These are phyloP conservation scores for Eupelmus urozonus DNA, from an alignment of 2,888 invertebrate species.

Conservation along the genomic window DNA sequence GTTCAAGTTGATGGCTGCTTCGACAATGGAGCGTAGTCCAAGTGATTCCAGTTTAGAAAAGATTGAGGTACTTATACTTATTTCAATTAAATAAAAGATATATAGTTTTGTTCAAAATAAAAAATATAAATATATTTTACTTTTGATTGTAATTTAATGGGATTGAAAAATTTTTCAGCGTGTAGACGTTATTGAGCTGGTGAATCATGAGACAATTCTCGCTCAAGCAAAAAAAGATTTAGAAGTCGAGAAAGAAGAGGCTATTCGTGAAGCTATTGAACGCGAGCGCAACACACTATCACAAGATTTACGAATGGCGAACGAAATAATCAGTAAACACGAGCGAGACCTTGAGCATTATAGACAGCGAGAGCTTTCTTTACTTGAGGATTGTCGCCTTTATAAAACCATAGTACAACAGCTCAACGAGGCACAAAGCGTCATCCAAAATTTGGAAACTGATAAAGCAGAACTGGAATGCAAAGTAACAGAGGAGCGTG, in stretches of 20 bases:
- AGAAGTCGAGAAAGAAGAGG: conserved; percentile 81
- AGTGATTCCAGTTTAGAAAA: conserved; percentile 89
- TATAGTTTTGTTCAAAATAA: background rate
- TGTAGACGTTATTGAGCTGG: conserved; percentile 82
- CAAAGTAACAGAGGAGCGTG: conserved; percentile 63
- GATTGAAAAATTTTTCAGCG: too few relatives aligned
- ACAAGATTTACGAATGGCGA: conserved; percentile 78
- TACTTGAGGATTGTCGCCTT: conserved; percentile 83
- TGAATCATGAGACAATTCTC: conserved; percentile 83
- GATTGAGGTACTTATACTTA: conserved; percentile 82
- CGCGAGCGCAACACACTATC: conserved; percentile 79
- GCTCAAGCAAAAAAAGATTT: conserved; percentile 84
- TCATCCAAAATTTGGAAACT: conserved; percentile 71
- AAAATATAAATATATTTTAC: background rate
- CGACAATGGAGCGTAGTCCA: conserved; percentile 86
- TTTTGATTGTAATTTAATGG: too few relatives aligned
- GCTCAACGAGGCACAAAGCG: conserved; percentile 83
- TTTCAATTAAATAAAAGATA: background rate
- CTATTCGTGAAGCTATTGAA: conserved; percentile 79
- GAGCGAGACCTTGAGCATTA: conserved; percentile 72
- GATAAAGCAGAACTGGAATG: conserved; percentile 66
- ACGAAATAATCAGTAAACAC: conserved; percentile 77
- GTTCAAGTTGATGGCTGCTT: conserved; percentile 83
- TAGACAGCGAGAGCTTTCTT: conserved; percentile 79
- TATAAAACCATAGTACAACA: conserved; percentile 83